Percentiles rank a stretch among this genome's conserved stretches.
phyloP scores from a whole-genome alignment of 2,888 invertebrate species.

The Tillus elongatus region DNA sequence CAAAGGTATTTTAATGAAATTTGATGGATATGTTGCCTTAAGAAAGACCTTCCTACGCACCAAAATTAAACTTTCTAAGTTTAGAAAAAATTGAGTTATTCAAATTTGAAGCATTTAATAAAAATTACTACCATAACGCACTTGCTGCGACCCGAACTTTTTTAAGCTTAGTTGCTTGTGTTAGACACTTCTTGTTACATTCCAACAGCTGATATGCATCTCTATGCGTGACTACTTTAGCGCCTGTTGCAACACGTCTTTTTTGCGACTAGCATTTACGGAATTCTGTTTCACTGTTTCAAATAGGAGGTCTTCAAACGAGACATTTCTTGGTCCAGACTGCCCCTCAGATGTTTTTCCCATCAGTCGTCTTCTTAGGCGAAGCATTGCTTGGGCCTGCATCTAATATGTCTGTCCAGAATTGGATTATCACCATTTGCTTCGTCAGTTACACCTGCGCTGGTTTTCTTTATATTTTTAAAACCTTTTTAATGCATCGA shows the following conservation, averaged over 20 bases:
- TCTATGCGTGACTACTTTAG: conserved; percentile 13
- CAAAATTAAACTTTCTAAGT: too few relatives aligned
- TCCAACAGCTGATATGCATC: conserved; percentile 8
- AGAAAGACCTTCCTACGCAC: too few relatives aligned
- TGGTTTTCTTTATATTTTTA: conserved; percentile 12
- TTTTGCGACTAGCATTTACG: conserved; percentile 13
- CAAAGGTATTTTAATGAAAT: too few relatives aligned
- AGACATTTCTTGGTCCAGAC: conserved; percentile 12
- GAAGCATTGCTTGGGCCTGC: conserved; percentile 13
- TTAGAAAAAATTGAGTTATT: too few relatives aligned
- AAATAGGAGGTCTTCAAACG: conserved; percentile 14
- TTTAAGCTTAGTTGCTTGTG: too few relatives aligned
- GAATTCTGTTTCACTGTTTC: conserved; percentile 11
- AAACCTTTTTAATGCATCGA: conserved; percentile 13
- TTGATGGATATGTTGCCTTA: too few relatives aligned
- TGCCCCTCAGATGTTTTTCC: conserved; percentile 9
- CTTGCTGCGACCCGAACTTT: too few relatives aligned
- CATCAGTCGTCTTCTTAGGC: too few relatives aligned
- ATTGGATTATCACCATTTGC: conserved; percentile 11
- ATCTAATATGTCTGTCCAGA: conserved; percentile 11
- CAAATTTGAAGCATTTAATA: too few relatives aligned
- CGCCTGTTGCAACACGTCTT: conserved; percentile 16
- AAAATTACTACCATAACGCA: too few relatives aligned
- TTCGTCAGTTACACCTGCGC: conserved; percentile 9
- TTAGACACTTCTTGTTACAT: not conserved